Evolutionary conservation across 2,888 invertebrate genomes (phyloP), one percentile per base, ranked within the genome.

Genomic region (Adineta ricciae): DNA sequence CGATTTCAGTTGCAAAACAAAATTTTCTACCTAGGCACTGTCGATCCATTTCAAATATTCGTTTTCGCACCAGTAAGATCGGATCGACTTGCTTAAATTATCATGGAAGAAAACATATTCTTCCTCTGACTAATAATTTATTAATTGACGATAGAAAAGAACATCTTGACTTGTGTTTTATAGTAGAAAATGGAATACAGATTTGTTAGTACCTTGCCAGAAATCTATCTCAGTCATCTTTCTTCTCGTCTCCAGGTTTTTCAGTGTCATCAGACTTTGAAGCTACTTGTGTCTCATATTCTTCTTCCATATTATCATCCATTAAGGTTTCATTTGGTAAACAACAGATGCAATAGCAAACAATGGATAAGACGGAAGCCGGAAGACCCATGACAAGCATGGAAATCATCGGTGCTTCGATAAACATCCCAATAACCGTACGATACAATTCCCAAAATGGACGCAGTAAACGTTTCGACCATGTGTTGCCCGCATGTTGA

Each of bases 361-460:
- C 85, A 38, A 85, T 84, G 27, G 85, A 85, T n/a, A 85, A 83
- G 5, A 78, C 64, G 8, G 83, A 72, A 19, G 82, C 78, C n/a
- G 85, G 85, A 36, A 85, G 49, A 52, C 85, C 85, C n/a, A 85
- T 52, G 49, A 85, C 50, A 49, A 85, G 54, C 78, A 85, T 41
- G 24, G 85, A 84, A 9, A 85, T 78, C 19, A 84, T 16, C 32
- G 85, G 85, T 46, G 85, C 52, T 84, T 85, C 85, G 41, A 73
- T 73, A 84, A 85, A 85, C 85, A 85, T 85, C 49, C 52, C 83
- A 1, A 84, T 54, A 21, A 85, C 46, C 19, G 84, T 83, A 36
- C 85, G 56, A 49, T 83, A 85, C 19, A 85, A 32, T 85, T 85
- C 85, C 85, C 83, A 85, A 50, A 85, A 78, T 49, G 85, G 85